Evolutionary conservation across 2,888 invertebrate species (phyloP), one percentile per base, ranked within the genome.

Genomic region (Sphaerophoria rueppellii): DNA sequence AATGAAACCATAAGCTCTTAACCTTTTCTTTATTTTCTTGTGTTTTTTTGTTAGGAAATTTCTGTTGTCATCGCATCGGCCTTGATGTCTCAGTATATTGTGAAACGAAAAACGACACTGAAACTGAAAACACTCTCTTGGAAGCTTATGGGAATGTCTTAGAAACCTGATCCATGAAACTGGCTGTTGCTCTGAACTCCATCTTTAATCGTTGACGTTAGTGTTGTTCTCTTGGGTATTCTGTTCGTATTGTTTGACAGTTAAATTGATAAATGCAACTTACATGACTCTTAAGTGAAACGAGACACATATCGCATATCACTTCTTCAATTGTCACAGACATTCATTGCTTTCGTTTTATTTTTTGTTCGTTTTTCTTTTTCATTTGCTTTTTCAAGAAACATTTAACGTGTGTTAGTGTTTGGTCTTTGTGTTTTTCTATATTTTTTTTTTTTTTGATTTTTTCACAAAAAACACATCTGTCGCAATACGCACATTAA

Each of bases 251-350:
- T 71, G 40, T 54, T 40, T 79, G 82, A 79, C 82, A 83, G 74
- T 74, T 43, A 71, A 83, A 83, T 83, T 83, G 82, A 83, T 83
- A 83, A 83, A 83, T 83, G 82, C 82, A 83, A 79, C 82, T 65
- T 70, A 78, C 74, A 79, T 75, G 79, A 71, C 82, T 74, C 63
- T 40, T 75, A 65, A 83, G 82, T 75, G 78, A 69, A 73, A 78
- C 69, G 78, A 69, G 82, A 78, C 82, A 78, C 82, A 78, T 73
- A 60, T 78, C 69, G 61, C 74, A 69, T 69, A 73, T 43, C 60
- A 48, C 6, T 52, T 9, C 7, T 7, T 60, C 16, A n/a, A 24
- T 71, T 73, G 81, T 72, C 72, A 82, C 48, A 52, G 77, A 32
- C 63, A 65, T 60, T 77, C 67, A 67, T 55, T 60, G 61, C 58